Evolutionary conservation across 2,888 invertebrate species (phyloP).

Genomic region (Psylliodes chrysocephalus): DNA sequence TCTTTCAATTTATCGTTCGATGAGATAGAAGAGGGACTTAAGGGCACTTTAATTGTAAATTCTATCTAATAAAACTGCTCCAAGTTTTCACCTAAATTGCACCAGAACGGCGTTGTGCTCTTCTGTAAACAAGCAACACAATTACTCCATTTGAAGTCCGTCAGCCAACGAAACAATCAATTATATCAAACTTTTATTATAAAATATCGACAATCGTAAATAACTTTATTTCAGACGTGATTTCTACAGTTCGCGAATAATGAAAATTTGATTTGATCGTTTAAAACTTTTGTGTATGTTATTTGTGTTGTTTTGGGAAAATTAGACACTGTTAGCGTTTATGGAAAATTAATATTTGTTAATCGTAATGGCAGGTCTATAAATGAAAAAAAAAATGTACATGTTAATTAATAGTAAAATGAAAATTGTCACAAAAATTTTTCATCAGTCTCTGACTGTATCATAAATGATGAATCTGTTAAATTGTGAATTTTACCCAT

Average conservation of each 20-base stretch:
- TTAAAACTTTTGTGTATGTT: not conserved
- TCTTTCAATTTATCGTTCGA: slow-evolving; percentile 10
- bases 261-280: slow-evolving; percentile 2
- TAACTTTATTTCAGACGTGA: slow-evolving; percentile 14
- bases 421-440: no score
- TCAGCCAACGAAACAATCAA: slow-evolving; percentile 16
- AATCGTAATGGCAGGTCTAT: no score
- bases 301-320: no score
- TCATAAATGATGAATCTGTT: no score
- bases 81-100: slow-evolving; percentile 21
- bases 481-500: no score
- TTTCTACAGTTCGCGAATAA: not conserved
- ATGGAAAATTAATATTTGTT: no score
- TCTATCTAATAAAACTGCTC: slow-evolving; percentile 17
- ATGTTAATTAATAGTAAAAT: no score
- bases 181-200: slow-evolving; percentile 24
- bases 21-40: slow-evolving; percentile 10
- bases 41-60: slow-evolving; percentile 23
- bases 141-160: slow-evolving; percentile 13
- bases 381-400: no score
- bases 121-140: slow-evolving; percentile 16
- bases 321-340: no score
- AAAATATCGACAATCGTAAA: slow-evolving; percentile 18
- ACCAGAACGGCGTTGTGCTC: slow-evolving; percentile 4
- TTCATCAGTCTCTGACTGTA: no score